These are phyloP conservation scores for Mirounga angustirostris DNA, from an alignment of 2,113 vertebrate genomes.

Conservation along the genomic window DNA sequence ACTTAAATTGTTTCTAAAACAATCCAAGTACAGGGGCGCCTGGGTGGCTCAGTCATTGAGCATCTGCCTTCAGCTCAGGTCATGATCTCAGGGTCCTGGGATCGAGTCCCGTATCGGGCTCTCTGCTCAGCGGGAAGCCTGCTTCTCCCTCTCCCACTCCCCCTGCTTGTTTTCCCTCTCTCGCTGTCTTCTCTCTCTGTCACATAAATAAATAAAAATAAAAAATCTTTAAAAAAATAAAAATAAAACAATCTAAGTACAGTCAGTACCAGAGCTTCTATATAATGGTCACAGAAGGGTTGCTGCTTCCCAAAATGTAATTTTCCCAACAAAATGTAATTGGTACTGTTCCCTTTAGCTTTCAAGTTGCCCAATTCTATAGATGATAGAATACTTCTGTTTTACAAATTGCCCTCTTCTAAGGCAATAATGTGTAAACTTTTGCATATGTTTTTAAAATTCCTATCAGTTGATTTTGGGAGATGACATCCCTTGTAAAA, in stretches of 20 bases:
- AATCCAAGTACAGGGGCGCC: background rate
- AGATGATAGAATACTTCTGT: slow-evolving; percentile 34
- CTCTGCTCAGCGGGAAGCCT: too few relatives aligned
- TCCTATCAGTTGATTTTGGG: slow-evolving; percentile 8
- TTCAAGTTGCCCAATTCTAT: slow-evolving; percentile 49
- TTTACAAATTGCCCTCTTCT: slow-evolving; percentile 46
- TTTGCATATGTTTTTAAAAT: slow-evolving; percentile 1
- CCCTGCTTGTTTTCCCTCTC: too few relatives aligned
- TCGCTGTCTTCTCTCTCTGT: too few relatives aligned
- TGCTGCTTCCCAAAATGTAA: slow-evolving; percentile 33
- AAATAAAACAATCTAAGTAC: slow-evolving; percentile 15
- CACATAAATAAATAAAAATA: too few relatives aligned
- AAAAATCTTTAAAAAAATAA: too few relatives aligned
- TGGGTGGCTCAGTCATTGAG: too few relatives aligned
- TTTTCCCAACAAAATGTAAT: slow-evolving; percentile 51
- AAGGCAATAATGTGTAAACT: slow-evolving; percentile 11
- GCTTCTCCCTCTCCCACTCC: too few relatives aligned
- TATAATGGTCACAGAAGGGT: slow-evolving; percentile 27
- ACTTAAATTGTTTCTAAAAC: slow-evolving; percentile 61
- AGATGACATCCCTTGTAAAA: slow-evolving; percentile 33
- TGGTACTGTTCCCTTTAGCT: slow-evolving; percentile 16
- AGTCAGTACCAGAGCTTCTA: slow-evolving; percentile 47
- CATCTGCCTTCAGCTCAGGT: too few relatives aligned
- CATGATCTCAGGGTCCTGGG: too few relatives aligned
- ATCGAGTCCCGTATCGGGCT: too few relatives aligned